phyloP scores from a whole-genome alignment of 1,140 invertebrate species.

The Drosophila oshimai region DNA sequence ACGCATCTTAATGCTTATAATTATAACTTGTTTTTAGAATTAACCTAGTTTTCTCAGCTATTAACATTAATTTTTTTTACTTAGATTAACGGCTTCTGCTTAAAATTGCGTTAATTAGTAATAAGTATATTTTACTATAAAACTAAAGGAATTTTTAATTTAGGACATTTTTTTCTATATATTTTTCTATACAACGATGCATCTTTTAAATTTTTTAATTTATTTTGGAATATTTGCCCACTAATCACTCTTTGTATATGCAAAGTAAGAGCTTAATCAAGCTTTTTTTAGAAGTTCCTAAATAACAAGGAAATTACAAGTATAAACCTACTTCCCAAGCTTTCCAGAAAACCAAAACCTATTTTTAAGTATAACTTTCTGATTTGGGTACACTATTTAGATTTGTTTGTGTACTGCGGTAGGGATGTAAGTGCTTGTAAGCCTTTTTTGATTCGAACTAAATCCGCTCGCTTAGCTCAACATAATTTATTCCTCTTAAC shows the following conservation, averaged over 20 bases:
- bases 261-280: conserved; percentile 39
- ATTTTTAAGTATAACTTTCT: not conserved
- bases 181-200: too few relatives aligned
- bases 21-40: not conserved
- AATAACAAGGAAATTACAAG: conserved; percentile 10
- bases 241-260: conserved; percentile 35
- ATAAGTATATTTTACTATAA: too few relatives aligned
- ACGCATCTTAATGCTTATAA: not conserved
- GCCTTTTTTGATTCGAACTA: not conserved
- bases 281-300: conserved; percentile 3
- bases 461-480: not conserved
- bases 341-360: too few relatives aligned
- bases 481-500: not conserved
- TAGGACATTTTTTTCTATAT: too few relatives aligned
- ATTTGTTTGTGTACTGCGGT: not conserved
- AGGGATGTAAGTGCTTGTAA: conserved; percentile 14
- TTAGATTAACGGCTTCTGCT: not conserved
- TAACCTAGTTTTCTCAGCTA: not conserved
- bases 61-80: not conserved
- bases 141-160: too few relatives aligned
- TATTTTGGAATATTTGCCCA: conserved; percentile 25
- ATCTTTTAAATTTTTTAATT: too few relatives aligned
- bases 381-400: not conserved
- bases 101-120: too few relatives aligned
- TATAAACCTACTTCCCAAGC: not conserved